Base-by-base conservation (phyloP, 2,113 vertebrate species). In the Conger conger region DNA sequence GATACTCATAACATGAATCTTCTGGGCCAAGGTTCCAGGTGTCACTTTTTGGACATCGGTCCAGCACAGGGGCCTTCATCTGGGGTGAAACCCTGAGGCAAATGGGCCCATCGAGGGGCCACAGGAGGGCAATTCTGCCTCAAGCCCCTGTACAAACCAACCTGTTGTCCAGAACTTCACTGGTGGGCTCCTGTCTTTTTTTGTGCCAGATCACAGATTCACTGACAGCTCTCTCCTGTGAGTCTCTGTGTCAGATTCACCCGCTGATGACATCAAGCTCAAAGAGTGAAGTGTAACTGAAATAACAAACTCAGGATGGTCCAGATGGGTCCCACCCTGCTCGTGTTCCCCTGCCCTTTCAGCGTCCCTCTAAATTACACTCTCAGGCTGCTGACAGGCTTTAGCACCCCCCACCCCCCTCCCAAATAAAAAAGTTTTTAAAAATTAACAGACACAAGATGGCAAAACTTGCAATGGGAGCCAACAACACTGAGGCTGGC, bases 301-400 rank as follows among this genome's bases (percentile, higher is more conserved):
- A 86, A 57, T 83, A 84, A 82, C 79, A 83, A 68, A 77, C 15
- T 23, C 82, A 23, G 35, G 80, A 87, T 73, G 81, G 82, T 84
- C 81, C 73, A 87, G 50, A 87, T 84, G 85, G 38, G 83, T 80
- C 86, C 84, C 86, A 42, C 89, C 84, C 85, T 88, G 88, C 86
- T 85, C 53, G 85, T 77, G 37, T 89, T 87, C 87, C 87, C 57
- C 87, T 87, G 54, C 35, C 73, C 89, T 84, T 89, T 92, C 89
- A 89, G 79, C 83, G 86, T 89, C 84, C 36, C 85, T 78, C 84
- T 88, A 91, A 91, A 93, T 87, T 82, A 89, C 84, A 78, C 57
- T 83, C 85, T 90, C 87, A 88, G 81, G 82, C 85, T 53, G 82
- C 86, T 85, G 63, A 88, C 88, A 87, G 78, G 83, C 86, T 89